These are phyloP conservation scores for Erannis defoliaria DNA, from an alignment of 2,888 invertebrate genomes.

Conservation along the genomic window DNA sequence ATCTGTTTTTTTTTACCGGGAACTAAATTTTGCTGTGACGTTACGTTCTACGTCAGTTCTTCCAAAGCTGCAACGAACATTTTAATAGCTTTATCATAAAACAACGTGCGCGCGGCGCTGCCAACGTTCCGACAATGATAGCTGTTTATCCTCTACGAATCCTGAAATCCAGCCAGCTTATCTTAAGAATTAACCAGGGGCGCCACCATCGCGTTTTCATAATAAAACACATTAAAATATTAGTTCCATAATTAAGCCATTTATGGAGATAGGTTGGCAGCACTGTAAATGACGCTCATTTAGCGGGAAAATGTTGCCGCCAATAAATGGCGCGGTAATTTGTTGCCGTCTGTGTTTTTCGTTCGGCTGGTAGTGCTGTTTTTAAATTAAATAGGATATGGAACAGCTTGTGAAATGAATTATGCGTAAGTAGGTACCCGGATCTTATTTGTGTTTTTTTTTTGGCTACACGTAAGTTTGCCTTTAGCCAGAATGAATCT, in stretches of 20 bases:
- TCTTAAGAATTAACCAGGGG: background rate
- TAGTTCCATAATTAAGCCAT: background rate
- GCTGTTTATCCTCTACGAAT: conserved; percentile 68
- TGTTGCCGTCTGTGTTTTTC: conserved; percentile 50
- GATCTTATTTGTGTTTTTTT: background rate
- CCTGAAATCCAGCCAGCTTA: conserved; percentile 1
- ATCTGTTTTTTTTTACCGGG: background rate
- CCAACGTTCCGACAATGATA: conserved; percentile 65
- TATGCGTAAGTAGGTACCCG: too few relatives aligned
- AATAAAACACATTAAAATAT: background rate
- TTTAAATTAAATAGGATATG: conserved; percentile 14
- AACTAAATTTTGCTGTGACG: conserved; percentile 10
- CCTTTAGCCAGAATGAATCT: too few relatives aligned
- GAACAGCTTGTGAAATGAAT: conserved; percentile 1
- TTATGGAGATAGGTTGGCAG: conserved; percentile 12
- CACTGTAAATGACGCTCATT: conserved; percentile 69
- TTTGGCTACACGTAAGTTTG: too few relatives aligned
- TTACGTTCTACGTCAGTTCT: conserved; percentile 48
- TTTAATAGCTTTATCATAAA: conserved; percentile 73
- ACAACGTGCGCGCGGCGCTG: conserved; percentile 61
- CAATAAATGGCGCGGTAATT: conserved; percentile 61
- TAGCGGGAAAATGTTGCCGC: conserved; percentile 62
- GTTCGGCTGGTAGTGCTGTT: conserved; percentile 17
- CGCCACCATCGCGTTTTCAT: background rate
- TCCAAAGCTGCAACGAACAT: conserved; percentile 53